Conservation (phyloP, 2,113 vertebrate genomes). For the Prochilodus magdalenae region DNA sequence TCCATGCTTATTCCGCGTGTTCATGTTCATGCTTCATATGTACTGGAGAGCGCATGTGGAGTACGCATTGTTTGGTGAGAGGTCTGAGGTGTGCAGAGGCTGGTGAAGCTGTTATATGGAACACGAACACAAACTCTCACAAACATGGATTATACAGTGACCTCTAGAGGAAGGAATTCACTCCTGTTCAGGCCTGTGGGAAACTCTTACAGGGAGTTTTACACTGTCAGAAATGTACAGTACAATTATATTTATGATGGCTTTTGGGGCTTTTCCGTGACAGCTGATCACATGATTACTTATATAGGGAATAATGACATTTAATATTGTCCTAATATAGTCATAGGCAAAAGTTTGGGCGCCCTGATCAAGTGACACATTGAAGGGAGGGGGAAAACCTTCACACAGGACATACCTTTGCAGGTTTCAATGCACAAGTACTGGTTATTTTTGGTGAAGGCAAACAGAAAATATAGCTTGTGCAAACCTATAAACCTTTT, state of each 20-base stretch:
- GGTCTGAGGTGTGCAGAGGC: background rate
- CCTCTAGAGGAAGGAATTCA: slow-evolving; percentile 76
- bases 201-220: background rate
- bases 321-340: too few relatives aligned
- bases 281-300: background rate
- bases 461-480: too few relatives aligned
- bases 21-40: background rate
- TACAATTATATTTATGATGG: too few relatives aligned
- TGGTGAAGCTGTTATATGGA: slow-evolving; percentile 12
- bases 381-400: too few relatives aligned
- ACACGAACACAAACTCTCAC: slow-evolving; percentile 9
- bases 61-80: background rate
- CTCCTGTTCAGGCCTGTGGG: slow-evolving; percentile 45
- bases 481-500: too few relatives aligned
- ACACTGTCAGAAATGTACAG: too few relatives aligned
- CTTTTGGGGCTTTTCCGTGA: background rate
- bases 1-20: slow-evolving; percentile 1
- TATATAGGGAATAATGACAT: too few relatives aligned
- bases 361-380: too few relatives aligned
- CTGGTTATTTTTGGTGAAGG: too few relatives aligned
- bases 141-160: slow-evolving; percentile 77
- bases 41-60: slow-evolving; percentile 2
- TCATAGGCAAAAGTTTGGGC: too few relatives aligned
- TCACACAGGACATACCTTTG: too few relatives aligned
- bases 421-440: too few relatives aligned